Conservation (phyloP, 1,140 invertebrate species). For the Drosophila grimshawi region DNA sequence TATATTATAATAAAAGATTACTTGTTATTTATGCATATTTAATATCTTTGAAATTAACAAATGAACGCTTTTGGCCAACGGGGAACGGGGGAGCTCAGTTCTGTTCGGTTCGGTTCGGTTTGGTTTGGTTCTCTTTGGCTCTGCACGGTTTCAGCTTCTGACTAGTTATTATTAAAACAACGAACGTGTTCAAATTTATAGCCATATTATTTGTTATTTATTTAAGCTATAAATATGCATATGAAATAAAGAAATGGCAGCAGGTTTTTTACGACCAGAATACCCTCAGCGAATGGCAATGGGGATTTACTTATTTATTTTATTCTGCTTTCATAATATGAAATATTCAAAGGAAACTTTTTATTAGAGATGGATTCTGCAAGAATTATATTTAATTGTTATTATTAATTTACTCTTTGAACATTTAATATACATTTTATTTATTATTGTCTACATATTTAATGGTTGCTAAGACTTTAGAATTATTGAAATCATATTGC, state of each 20-base stretch:
- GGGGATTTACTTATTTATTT: background rate
- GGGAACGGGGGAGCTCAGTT: no score
- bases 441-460: no score
- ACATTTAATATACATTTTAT: no score
- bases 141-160: constrained; percentile 23
- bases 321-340: background rate
- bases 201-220: constrained; percentile 82
- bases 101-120: background rate
- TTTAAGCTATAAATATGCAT: constrained; percentile 83
- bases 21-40: constrained; percentile 79
- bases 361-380: background rate
- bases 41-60: constrained; percentile 62
- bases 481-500: no score
- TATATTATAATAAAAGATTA: background rate
- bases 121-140: background rate
- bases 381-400: no score
- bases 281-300: constrained; percentile 3
- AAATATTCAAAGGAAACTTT: background rate
- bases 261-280: constrained; percentile 59
- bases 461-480: no score
- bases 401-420: no score
- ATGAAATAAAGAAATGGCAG: constrained; percentile 73
- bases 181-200: constrained; percentile 78
- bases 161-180: constrained; percentile 74
- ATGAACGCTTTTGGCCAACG: constrained; percentile 14